Evolutionary conservation across 2,113 vertebrate genomes (phyloP).

Genomic region (Arizona elegans): DNA sequence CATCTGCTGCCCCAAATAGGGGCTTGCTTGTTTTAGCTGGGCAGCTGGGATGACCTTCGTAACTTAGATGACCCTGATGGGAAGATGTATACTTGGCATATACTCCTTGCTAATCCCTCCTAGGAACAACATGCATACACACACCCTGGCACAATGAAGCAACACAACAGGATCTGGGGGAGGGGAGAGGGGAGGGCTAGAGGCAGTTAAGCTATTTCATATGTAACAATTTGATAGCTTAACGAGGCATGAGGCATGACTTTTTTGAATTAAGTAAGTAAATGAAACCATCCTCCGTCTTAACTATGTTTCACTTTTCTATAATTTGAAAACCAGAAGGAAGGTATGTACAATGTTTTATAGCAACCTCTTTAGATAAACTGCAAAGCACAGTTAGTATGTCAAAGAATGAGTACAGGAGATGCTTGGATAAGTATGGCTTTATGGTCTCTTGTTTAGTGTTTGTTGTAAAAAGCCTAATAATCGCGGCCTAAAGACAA

Average conservation of each 20-base stretch:
- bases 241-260: neutral
- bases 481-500: constrained; percentile 35
- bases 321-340: neutral
- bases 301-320: neutral
- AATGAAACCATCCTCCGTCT: neutral
- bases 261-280: neutral
- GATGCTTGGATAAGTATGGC: neutral
- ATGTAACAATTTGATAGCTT: neutral
- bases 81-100: neutral
- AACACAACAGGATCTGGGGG: neutral
- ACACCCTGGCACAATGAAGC: neutral
- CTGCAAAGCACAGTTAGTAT: neutral
- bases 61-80: neutral
- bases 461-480: constrained; percentile 31
- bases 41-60: neutral
- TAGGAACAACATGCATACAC: neutral
- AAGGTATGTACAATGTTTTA: neutral
- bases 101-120: neutral
- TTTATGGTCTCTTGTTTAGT: constrained; percentile 12
- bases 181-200: neutral
- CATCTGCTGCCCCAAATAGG: neutral
- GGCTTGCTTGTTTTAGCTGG: neutral
- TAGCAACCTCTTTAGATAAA: neutral
- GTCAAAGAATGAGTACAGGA: neutral
- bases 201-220: neutral